These are phyloP conservation scores for Enteromius fasciolatus DNA, from an alignment of 2,797 vertebrate genomes.

Conservation along the genomic window DNA sequence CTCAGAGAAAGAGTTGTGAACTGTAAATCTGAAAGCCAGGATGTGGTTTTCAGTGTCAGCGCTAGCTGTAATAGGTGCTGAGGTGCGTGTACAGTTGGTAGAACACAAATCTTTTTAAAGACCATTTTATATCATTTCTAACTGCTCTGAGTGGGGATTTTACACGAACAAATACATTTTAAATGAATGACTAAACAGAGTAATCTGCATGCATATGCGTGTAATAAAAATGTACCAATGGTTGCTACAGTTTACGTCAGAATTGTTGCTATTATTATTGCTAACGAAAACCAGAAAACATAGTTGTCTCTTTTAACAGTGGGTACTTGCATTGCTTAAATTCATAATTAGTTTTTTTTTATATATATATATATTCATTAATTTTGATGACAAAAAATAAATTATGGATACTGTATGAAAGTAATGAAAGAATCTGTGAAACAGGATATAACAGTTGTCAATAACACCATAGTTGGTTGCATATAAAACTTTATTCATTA, in stretches of 20 bases:
- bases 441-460: background rate
- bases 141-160: background rate
- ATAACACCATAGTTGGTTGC: background rate
- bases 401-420: background rate
- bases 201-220: background rate
- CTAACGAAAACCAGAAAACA: background rate
- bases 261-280: background rate
- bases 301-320: background rate
- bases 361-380: background rate
- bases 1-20: conserved; percentile 51
- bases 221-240: background rate
- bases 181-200: background rate
- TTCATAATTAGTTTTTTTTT: background rate
- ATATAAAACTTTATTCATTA: background rate
- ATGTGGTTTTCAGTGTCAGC: conserved; percentile 17
- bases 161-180: background rate
- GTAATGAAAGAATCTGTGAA: background rate
- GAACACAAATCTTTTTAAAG: background rate
- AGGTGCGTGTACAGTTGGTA: background rate
- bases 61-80: background rate
- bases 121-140: background rate
- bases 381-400: background rate
- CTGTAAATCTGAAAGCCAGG: conserved; percentile 47
- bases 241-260: background rate
- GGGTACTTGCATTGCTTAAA: too few species aligned